phyloP scores from a whole-genome alignment of 2,888 invertebrate genomes.

The Esperia sulphurella region DNA sequence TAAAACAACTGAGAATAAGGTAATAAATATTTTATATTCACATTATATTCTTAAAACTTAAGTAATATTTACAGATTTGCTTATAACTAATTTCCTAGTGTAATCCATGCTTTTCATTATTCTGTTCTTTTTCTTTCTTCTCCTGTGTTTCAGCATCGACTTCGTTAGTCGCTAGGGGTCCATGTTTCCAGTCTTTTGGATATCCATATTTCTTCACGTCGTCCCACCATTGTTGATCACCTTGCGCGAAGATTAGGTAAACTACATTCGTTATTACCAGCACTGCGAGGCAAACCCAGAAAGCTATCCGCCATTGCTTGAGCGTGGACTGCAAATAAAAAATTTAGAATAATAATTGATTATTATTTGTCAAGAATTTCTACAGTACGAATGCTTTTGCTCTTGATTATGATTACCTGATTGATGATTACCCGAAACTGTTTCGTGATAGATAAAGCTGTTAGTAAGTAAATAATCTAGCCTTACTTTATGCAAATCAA shows the following conservation, averaged over 20 bases:
- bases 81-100: neutral
- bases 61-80: constrained; percentile 5
- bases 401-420: too few relatives aligned
- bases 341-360: too few relatives aligned
- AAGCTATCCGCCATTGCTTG: constrained; percentile 86
- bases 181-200: constrained; percentile 60
- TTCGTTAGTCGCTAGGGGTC: constrained; percentile 43
- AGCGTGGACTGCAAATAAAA: constrained; percentile 73
- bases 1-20: neutral
- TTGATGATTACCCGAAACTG: too few relatives aligned
- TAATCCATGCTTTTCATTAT: constrained; percentile 31
- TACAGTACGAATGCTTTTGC: too few relatives aligned
- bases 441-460: too few relatives aligned
- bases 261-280: constrained; percentile 83
- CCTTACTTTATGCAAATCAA: too few relatives aligned
- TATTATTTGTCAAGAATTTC: too few relatives aligned
- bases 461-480: too few relatives aligned
- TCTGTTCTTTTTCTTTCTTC: constrained; percentile 23
- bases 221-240: constrained; percentile 88
- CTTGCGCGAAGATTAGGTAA: constrained; percentile 85
- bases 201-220: constrained; percentile 74
- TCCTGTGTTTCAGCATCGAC: constrained; percentile 44
- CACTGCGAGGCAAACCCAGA: constrained; percentile 87
- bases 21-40: constrained; percentile 1
- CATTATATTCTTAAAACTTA: neutral